Percentiles rank a stretch among this genome's conserved stretches.
These are phyloP conservation scores for Noctua pronuba DNA, from an alignment of 2,888 invertebrate species.

Conservation along the genomic window DNA sequence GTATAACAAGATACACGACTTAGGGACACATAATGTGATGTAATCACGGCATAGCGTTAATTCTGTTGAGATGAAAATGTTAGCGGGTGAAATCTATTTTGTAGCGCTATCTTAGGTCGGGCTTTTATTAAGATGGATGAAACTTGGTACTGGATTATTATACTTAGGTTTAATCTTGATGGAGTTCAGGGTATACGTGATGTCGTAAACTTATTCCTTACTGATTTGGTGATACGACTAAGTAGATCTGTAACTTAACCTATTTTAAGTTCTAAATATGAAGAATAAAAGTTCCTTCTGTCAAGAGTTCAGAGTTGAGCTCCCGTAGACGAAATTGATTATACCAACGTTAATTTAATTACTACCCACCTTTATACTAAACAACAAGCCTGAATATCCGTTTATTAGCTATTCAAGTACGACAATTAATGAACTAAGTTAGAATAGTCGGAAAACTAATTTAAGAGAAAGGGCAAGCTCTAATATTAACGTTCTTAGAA, in stretches of 20 bases:
- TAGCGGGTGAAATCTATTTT: constrained; percentile 61
- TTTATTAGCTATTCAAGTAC: constrained; percentile 56
- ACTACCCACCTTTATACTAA: constrained; percentile 17
- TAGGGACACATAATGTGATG: constrained; percentile 62
- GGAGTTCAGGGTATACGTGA: not conserved
- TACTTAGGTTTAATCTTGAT: constrained; percentile 9
- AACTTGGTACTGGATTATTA: constrained; percentile 35
- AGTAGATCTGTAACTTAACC: not conserved
- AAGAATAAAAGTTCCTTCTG: not conserved
- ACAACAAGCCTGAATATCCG: constrained; percentile 36
- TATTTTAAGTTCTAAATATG: not conserved
- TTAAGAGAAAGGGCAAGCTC: constrained; percentile 58
- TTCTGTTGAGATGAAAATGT: constrained; percentile 57
- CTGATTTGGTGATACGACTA: not conserved
- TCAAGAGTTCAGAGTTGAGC: not conserved
- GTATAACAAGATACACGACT: constrained; percentile 65
- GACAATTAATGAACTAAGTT: constrained; percentile 59
- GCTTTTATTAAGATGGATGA: constrained; percentile 48
- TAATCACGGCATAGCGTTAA: constrained; percentile 60
- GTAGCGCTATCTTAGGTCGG: constrained; percentile 26
- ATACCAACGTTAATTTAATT: constrained; percentile 30
- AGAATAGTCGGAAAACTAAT: constrained; percentile 55
- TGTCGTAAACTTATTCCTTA: not conserved
- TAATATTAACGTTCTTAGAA: constrained; percentile 64
- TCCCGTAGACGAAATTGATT: not conserved